A percentile compares a stretch with the other conserved stretches of the same genome.
Conservation (phyloP, 35 echinoderm and acorn worm species). For the Apostichopus parvimensis region DNA sequence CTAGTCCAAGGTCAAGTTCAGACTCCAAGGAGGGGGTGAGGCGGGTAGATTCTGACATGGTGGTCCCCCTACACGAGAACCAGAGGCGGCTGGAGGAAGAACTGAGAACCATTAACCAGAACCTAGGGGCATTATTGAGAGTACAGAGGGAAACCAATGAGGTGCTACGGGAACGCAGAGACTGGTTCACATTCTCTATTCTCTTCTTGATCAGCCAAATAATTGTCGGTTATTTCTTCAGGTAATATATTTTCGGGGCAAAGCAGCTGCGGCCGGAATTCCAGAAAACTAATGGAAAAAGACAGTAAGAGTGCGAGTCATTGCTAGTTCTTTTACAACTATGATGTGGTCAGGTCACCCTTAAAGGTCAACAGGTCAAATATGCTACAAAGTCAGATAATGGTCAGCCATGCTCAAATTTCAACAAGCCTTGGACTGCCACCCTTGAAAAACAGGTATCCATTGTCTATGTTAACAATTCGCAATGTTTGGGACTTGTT, state of each 20-base stretch:
- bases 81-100: constrained; percentile 69
- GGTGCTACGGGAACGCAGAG: constrained; percentile 45
- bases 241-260: constrained; percentile 7
- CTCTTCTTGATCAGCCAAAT: constrained; percentile 76
- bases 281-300: too few species aligned
- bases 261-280: not conserved
- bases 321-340: not conserved
- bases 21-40: not conserved
- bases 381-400: too few species aligned
- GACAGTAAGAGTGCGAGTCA: not conserved
- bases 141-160: constrained; percentile 54
- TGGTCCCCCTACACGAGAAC: constrained; percentile 60
- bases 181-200: constrained; percentile 67
- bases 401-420: too few species aligned
- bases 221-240: constrained; percentile 68
- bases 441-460: too few species aligned
- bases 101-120: constrained; percentile 76
- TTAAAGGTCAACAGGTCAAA: too few species aligned
- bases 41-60: constrained; percentile 13
- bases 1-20: constrained; percentile 48
- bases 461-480: too few species aligned
- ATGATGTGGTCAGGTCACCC: too few species aligned
- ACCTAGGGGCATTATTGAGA: constrained; percentile 71
- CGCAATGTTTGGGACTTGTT: too few species aligned
- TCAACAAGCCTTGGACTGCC: too few species aligned